Evolutionary conservation across 1,140 invertebrate species (phyloP).

Genomic region (Pseudoatta argentina): DNA sequence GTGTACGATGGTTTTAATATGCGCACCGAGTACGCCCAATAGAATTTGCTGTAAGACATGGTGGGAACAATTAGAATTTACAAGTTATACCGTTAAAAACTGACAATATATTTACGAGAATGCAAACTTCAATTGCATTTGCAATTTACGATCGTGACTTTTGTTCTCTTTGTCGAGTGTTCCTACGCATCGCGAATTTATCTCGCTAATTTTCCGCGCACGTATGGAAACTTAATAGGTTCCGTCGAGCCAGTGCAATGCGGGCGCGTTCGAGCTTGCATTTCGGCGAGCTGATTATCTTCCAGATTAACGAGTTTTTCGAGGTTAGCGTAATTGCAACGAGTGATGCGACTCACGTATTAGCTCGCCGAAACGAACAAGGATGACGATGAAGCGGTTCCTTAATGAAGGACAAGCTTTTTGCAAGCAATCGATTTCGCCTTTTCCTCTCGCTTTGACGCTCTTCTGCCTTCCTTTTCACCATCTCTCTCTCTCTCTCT

Average conservation of each 20-base stretch:
- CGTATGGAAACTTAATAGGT: constrained; percentile 60
- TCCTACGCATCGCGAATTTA: constrained; percentile 46
- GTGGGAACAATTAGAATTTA: background rate
- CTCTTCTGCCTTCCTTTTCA: background rate
- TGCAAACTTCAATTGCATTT: constrained; percentile 21
- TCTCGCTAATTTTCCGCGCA: constrained; percentile 57
- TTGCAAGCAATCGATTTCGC: constrained; percentile 37
- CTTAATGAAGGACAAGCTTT: constrained; percentile 71
- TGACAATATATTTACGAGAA: background rate
- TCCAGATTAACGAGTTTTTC: constrained; percentile 60
- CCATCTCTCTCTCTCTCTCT: background rate
- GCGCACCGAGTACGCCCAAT: no score
- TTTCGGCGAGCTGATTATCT: constrained; percentile 63
- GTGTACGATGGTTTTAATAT: no score
- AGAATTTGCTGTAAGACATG: no score
- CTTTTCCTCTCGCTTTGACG: constrained; percentile 2
- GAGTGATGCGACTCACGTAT: constrained; percentile 68
- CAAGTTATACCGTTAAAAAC: background rate
- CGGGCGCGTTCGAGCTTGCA: constrained; percentile 43
- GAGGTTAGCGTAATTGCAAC: constrained; percentile 16
- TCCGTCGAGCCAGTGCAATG: background rate
- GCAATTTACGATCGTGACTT: constrained; percentile 29
- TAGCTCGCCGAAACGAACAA: constrained; percentile 34
- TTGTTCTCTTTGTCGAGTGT: background rate
- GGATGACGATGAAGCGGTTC: constrained; percentile 31